Conservation (phyloP, 2,888 invertebrate species). For the Gryllus longicercus region DNA sequence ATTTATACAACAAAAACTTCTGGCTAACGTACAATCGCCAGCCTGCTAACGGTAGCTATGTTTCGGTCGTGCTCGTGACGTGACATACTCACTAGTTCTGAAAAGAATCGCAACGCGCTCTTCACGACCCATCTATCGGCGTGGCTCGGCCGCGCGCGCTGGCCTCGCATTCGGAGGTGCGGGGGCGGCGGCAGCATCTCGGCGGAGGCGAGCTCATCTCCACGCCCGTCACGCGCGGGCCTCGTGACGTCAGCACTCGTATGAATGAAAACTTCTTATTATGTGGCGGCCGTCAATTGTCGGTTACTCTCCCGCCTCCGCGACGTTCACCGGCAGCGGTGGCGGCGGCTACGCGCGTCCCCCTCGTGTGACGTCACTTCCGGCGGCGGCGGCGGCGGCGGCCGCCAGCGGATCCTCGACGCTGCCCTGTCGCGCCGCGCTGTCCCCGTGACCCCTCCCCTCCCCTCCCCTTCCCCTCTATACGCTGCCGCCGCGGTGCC, state of each 20-base stretch:
- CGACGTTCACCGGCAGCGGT: not conserved
- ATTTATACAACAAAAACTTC: no score
- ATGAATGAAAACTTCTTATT: conserved; percentile 9
- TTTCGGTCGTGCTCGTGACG: no score
- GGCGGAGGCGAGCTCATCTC: not conserved
- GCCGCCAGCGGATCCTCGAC: not conserved
- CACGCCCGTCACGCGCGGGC: not conserved
- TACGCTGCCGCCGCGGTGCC: no score
- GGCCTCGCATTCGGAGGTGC: no score
- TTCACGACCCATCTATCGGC: no score
- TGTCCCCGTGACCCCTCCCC: not conserved
- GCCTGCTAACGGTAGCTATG: no score
- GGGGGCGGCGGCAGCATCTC: no score
- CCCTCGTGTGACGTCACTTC: not conserved
- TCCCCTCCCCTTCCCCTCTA: no score
- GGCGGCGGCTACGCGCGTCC: not conserved
- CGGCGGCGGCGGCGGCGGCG: not conserved
- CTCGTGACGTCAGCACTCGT: not conserved
- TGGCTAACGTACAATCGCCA: no score
- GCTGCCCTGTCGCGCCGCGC: not conserved
- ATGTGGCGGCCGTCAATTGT: conserved; percentile 8
- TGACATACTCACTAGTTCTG: no score
- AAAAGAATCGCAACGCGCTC: no score
- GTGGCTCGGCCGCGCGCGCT: no score
- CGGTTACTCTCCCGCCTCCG: not conserved